Conservation (phyloP, 2,113 vertebrate species). For the zebrafish (Danio rerio) region DNA sequence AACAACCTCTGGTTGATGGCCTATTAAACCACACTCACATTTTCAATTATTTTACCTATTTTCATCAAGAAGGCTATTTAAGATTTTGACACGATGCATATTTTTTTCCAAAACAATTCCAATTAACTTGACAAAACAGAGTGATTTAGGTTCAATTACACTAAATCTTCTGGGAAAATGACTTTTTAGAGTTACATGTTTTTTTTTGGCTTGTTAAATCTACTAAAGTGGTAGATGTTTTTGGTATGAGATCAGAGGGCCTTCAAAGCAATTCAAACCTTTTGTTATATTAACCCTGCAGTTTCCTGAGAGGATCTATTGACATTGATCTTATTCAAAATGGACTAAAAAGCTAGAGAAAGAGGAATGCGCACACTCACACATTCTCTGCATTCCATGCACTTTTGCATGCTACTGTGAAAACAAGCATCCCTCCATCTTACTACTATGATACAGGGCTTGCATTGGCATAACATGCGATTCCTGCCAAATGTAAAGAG, state of each 20-base stretch:
- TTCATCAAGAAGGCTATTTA: neutral
- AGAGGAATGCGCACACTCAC: constrained; percentile 68
- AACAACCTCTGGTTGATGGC: neutral
- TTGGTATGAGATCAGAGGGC: neutral
- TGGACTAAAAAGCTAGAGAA: constrained; percentile 53
- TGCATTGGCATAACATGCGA: no score
- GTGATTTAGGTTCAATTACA: neutral
- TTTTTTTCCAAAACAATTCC: neutral
- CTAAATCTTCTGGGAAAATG: neutral
- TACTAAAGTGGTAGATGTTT: neutral
- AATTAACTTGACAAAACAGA: neutral
- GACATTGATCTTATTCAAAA: constrained; percentile 39
- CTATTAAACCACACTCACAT: neutral
- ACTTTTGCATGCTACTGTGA: constrained; percentile 69
- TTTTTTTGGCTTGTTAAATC: neutral
- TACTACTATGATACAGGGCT: no score
- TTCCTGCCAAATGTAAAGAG: no score
- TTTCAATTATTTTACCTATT: neutral
- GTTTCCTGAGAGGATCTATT: neutral
- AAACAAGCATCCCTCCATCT: constrained; percentile 63
- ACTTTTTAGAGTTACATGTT: constrained; percentile 14
- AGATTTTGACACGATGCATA: neutral
- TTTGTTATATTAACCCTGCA: constrained; percentile 13
- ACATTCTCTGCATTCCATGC: constrained; percentile 74
- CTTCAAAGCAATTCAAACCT: neutral